Base-by-base conservation (phyloP, 2,888 invertebrate genomes). In the Agriopis marginaria region DNA sequence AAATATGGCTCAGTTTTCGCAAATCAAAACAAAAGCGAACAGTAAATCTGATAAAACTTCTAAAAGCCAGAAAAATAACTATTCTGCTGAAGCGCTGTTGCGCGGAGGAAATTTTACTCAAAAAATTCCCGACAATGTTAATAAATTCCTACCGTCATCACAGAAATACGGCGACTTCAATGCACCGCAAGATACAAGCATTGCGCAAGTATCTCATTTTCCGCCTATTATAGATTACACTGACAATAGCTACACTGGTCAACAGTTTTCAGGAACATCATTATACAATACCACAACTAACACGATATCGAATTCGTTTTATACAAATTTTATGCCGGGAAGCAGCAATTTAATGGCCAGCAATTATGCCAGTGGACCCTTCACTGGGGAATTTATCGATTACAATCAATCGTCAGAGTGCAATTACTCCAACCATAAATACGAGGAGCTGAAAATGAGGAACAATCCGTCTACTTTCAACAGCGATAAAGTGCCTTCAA, bases 141-240 rank as follows among this genome's bases (percentile, higher is more conserved):
- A 80, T 58, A 94, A 93, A 74, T 92, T 90, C 75, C 82, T 88
- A 76, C 81, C 86, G 72, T 77, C 88, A 3, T 58, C 89, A 12
- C 93, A 93, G 72, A 94, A 93, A 78, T 92, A 90, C 73, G 87
- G 86, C 68, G 92, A 93, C 63, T 93, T 88, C 67, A 88, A 85
- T 72, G 67, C 84, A 7, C 45, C 86, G 0, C 92, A 91, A 74
- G 94, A 94, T 23, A 89, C 85, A 68, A 88, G 89, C 58, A 87
- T 93, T 1, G 94, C 94, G 40, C 94, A 94, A 82, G 93, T 94
- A 3, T 94, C 94, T 10, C 94, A 94, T 80, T 94, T 93, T 65
- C 93, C 94, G 14, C 89, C 93, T 14, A 89, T 94, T 54, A 74
- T 93, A 42, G 94, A 94, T 77, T 94, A 94, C 79, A 82, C 91